These are phyloP conservation scores for Uropsilus gracilis DNA, from an alignment of 2,113 vertebrate species.

Conservation along the genomic window DNA sequence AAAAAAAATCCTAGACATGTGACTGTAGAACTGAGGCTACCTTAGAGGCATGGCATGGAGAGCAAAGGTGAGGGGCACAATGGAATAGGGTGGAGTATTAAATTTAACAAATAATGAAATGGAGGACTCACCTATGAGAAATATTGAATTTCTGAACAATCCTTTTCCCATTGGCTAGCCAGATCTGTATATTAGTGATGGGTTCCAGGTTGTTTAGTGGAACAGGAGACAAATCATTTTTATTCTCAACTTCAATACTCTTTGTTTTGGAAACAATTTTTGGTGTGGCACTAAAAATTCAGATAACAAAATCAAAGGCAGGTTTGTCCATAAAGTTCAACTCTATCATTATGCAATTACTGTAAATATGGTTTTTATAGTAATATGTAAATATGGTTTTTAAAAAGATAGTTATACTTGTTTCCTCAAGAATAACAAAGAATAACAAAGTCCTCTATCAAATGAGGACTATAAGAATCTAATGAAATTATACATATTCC, in stretches of 20 bases:
- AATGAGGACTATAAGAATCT: not conserved
- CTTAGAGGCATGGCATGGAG: too few relatives aligned
- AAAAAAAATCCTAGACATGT: too few relatives aligned
- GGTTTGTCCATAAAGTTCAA: not conserved
- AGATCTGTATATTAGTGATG: constrained; percentile 94
- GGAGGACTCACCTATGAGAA: constrained; percentile 91
- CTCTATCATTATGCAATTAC: constrained; percentile 8
- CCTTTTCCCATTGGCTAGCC: constrained; percentile 95
- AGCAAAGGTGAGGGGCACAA: too few relatives aligned
- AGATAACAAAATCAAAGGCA: constrained; percentile 54
- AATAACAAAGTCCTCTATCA: not conserved
- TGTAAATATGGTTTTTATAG: constrained; percentile 6
- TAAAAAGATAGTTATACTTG: not conserved
- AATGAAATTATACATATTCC: constrained; percentile 5
- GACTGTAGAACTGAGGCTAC: too few relatives aligned
- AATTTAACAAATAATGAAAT: not conserved
- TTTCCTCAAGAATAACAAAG: constrained; percentile 4
- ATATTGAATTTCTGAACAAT: constrained; percentile 96
- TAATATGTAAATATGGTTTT: constrained; percentile 2
- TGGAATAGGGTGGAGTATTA: too few relatives aligned
- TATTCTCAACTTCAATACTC: constrained; percentile 87
- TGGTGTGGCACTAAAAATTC: constrained; percentile 91
- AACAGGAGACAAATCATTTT: constrained; percentile 88
- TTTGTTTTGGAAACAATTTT: constrained; percentile 92
- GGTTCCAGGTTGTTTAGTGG: constrained; percentile 92